Conservation (phyloP, 2,113 vertebrate genomes). For the Arizona elegans region DNA sequence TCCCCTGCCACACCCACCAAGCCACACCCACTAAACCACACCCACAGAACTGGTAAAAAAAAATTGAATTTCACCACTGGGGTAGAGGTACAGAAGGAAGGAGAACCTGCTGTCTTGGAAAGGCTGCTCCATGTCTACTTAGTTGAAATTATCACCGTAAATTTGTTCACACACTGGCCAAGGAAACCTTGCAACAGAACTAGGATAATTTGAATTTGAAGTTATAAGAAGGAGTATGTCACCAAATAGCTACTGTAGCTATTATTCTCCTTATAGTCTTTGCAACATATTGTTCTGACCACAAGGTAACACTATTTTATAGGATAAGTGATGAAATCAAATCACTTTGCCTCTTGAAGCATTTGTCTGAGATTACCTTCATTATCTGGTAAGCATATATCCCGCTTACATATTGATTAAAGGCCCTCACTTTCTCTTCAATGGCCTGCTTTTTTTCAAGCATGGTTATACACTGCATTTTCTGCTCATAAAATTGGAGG, state of each 20-base stretch:
- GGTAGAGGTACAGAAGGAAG: neutral
- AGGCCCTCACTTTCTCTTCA: neutral
- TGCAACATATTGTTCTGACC: neutral
- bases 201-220: neutral
- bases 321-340: neutral
- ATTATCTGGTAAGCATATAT: neutral
- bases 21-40: too few relatives aligned
- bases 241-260: neutral
- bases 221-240: neutral
- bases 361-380: neutral
- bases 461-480: neutral
- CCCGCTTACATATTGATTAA: slow-evolving; percentile 20
- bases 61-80: too few relatives aligned
- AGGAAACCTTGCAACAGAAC: neutral
- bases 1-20: too few relatives aligned
- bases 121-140: neutral
- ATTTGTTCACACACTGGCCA: too few relatives aligned
- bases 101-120: neutral
- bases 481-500: neutral
- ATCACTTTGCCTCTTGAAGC: neutral
- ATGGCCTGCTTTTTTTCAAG: neutral
- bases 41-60: too few relatives aligned
- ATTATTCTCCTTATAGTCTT: neutral
- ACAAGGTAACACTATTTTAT: neutral
- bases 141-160: neutral